Conservation (phyloP, 2,888 invertebrate genomes). For the Girardia tigrina region DNA sequence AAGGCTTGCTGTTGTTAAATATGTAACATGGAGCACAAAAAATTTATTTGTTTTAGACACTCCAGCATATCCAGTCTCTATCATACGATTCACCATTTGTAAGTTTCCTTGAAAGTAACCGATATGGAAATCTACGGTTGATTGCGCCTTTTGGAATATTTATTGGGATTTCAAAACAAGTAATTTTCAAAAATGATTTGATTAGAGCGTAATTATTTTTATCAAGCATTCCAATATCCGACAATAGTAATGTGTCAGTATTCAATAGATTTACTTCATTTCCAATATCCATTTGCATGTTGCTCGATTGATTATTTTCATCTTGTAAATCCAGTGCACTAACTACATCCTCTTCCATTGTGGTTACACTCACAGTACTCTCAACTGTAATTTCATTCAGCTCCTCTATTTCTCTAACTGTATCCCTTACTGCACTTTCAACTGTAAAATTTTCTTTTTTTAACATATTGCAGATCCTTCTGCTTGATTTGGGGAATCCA, state of each 20-base stretch:
- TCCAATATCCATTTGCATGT: background rate
- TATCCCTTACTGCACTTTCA: background rate
- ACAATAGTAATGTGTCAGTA: background rate
- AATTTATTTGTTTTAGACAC: too few species aligned
- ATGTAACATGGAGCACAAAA: too few species aligned
- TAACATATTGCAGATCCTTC: too few species aligned
- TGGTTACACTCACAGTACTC: background rate
- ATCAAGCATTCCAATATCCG: background rate
- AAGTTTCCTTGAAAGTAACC: background rate
- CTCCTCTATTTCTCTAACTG: background rate
- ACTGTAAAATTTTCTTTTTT: too few species aligned
- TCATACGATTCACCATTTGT: background rate
- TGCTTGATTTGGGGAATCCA: too few species aligned
- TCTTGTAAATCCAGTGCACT: background rate
- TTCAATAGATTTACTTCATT: constrained; percentile 19
- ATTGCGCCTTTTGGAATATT: background rate
- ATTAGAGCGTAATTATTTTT: constrained; percentile 5
- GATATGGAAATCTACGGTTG: background rate
- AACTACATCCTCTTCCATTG: background rate
- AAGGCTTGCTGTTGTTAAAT: background rate
- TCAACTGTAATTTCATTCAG: background rate
- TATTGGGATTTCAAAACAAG: background rate
- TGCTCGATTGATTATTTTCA: background rate
- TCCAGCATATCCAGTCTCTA: too few species aligned
- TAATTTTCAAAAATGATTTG: background rate